Evolutionary conservation across 2,113 vertebrate species (phyloP).

Genomic region (Tragelaphus imberbis): DNA sequence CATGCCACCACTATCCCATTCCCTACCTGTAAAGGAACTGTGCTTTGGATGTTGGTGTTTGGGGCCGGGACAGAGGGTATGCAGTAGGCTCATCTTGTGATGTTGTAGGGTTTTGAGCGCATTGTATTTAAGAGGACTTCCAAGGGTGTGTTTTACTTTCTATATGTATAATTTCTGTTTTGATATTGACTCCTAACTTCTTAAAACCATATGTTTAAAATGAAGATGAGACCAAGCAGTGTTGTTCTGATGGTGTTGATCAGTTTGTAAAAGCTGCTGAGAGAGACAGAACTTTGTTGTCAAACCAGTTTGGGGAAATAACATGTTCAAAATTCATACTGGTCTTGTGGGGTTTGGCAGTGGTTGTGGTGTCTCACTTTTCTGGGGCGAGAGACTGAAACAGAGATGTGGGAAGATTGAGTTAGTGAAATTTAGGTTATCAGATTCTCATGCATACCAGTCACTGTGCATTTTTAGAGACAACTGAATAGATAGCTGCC

Average conservation of each 20-base stretch:
- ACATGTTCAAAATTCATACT: neutral
- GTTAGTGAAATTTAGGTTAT: conserved; percentile 55
- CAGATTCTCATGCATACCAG: conserved; percentile 53
- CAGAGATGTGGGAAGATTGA: conserved; percentile 42
- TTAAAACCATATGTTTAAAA: neutral
- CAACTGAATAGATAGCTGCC: conserved; percentile 46
- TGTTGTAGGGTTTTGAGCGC: neutral
- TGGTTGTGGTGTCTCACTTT: neutral
- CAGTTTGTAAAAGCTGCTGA: neutral
- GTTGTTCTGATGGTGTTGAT: neutral
- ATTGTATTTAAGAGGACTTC: neutral
- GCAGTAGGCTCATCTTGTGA: neutral
- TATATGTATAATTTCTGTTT: neutral
- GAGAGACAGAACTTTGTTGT: neutral
- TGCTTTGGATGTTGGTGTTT: neutral
- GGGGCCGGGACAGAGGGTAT: neutral
- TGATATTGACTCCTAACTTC: neutral
- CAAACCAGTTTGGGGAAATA: conserved; percentile 21
- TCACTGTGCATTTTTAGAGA: conserved; percentile 52
- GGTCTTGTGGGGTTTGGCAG: neutral
- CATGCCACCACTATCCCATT: neutral
- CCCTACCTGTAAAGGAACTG: neutral
- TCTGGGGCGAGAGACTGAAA: conserved; percentile 6
- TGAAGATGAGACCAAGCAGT: neutral
- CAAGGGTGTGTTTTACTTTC: neutral